These are phyloP conservation scores for Phengaris arion DNA, from an alignment of 2,888 invertebrate genomes.

Conservation along the genomic window DNA sequence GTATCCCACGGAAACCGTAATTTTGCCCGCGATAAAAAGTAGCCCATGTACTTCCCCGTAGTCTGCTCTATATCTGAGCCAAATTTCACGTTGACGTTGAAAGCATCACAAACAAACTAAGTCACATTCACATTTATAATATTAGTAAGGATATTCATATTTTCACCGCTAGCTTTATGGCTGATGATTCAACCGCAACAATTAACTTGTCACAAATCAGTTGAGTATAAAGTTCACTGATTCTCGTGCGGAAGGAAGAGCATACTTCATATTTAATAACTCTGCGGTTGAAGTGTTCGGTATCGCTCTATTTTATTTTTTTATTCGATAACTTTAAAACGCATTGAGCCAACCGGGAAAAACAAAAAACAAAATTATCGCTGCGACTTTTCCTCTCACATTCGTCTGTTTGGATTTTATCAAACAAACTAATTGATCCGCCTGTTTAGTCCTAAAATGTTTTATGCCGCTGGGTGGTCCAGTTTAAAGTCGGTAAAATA, in stretches of 20 bases:
- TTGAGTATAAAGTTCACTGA: neutral
- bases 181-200: constrained; percentile 2
- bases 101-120: too few species aligned
- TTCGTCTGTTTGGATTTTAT: constrained; percentile 1
- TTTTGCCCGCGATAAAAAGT: too few species aligned
- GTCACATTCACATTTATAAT: too few species aligned
- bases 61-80: too few species aligned
- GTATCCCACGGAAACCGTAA: too few species aligned
- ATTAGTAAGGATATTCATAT: neutral
- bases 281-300: neutral
- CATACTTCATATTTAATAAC: neutral
- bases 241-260: neutral
- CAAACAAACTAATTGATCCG: neutral
- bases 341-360: neutral
- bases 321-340: neutral
- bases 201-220: neutral
- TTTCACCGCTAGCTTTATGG: neutral
- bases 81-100: too few species aligned
- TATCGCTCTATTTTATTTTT: neutral
- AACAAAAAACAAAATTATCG: neutral
- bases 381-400: neutral
- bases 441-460: neutral
- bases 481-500: neutral
- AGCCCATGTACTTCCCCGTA: too few species aligned
- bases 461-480: neutral